These are phyloP conservation scores for Ectemnius lituratus DNA, from an alignment of 2,888 invertebrate genomes.

Conservation along the genomic window DNA sequence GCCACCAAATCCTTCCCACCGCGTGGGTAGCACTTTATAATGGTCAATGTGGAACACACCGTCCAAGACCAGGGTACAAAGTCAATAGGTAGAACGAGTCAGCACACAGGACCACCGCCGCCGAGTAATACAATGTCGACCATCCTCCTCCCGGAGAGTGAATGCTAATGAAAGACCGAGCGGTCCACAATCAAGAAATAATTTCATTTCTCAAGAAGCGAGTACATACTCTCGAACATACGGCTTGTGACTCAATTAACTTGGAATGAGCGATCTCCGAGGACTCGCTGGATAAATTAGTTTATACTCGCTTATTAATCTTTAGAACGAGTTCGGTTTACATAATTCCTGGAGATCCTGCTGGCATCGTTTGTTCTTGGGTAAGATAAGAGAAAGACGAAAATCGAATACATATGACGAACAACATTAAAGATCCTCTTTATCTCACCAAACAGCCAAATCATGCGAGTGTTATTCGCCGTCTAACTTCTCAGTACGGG, in stretches of 20 bases:
- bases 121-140: not conserved
- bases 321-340: conserved; percentile 20
- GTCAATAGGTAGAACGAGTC: not conserved
- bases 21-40: conserved; percentile 43
- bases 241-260: conserved; percentile 24
- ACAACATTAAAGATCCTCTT: conserved; percentile 8
- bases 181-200: not conserved
- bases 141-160: not conserved
- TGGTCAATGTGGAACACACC: conserved; percentile 4
- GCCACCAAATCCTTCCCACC: conserved; percentile 4
- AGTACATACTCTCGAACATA: conserved; percentile 3
- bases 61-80: not conserved
- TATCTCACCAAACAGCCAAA: conserved; percentile 9
- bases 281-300: conserved; percentile 25
- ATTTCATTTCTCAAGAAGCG: not conserved
- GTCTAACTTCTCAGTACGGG: not conserved
- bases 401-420: conserved; percentile 12
- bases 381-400: conserved; percentile 41
- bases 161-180: conserved; percentile 1
- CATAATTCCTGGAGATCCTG: not conserved
- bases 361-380: too few relatives aligned
- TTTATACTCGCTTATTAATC: conserved; percentile 23
- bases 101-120: not conserved
- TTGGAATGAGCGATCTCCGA: conserved; percentile 9
- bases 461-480: not conserved